Conservation (phyloP, 2,888 invertebrate genomes). For the Celastrina argiolus region DNA sequence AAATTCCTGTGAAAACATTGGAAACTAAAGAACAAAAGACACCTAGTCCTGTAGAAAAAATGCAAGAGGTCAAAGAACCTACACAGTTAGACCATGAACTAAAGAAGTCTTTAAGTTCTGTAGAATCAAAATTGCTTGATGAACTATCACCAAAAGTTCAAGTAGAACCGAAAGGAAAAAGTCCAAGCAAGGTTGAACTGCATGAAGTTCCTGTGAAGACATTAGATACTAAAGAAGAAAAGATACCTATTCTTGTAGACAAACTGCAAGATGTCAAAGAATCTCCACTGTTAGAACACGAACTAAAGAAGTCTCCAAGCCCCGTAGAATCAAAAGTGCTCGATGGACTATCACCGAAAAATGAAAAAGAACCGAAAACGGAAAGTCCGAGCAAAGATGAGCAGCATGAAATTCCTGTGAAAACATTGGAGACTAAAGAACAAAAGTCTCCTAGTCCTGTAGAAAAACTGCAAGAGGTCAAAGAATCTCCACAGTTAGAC, state of each 20-base stretch:
- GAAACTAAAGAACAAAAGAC: not conserved
- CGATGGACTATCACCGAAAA: not conserved
- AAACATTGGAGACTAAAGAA: not conserved
- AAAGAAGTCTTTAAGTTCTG: too few relatives aligned
- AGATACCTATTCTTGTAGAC: not conserved
- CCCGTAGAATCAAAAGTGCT: not conserved
- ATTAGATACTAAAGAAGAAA: too few relatives aligned
- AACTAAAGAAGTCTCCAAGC: not conserved
- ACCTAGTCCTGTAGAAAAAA: not conserved
- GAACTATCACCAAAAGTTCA: not conserved
- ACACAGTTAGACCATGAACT: too few relatives aligned
- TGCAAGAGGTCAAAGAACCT: too few relatives aligned
- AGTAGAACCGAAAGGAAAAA: constrained; percentile 1
- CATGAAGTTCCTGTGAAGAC: too few relatives aligned
- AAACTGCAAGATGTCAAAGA: not conserved
- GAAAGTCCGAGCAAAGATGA: too few relatives aligned
- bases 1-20: not conserved
- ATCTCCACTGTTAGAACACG: too few relatives aligned
- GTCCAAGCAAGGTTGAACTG: not conserved
- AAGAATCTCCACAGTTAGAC: not conserved
- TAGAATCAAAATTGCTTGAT: too few relatives aligned
- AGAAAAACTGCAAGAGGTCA: not conserved
- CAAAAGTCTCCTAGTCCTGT: constrained; percentile 25
- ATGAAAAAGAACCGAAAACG: not conserved
- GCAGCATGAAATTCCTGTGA: not conserved